Percentiles rank a stretch among this genome's conserved stretches.
These are phyloP conservation scores for Drosophila meridionalis DNA, from an alignment of 2,888 invertebrate species.

Conservation along the genomic window DNA sequence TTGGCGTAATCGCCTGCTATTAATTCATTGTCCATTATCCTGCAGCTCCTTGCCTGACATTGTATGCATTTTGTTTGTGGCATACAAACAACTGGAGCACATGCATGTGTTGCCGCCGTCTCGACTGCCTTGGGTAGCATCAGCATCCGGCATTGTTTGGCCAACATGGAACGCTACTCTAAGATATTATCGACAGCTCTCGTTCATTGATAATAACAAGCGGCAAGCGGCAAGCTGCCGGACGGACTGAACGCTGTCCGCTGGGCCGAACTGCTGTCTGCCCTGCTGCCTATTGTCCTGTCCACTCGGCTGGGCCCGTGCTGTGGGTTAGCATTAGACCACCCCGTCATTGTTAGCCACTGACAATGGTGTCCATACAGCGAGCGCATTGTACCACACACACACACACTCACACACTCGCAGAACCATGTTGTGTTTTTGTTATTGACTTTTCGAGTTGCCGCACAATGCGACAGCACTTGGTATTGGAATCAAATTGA, in stretches of 20 bases:
- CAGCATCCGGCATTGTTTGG: constrained; percentile 57
- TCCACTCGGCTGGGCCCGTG: constrained; percentile 50
- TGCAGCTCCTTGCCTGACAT: constrained; percentile 69
- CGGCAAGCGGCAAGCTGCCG: constrained; percentile 20
- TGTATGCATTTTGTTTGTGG: constrained; percentile 74
- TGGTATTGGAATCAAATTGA: constrained; percentile 70
- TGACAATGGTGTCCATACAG: constrained; percentile 70
- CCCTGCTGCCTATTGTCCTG: constrained; percentile 69
- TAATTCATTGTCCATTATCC: constrained; percentile 79
- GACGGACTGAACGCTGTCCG: constrained; percentile 17
- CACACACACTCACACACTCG: constrained; percentile 35
- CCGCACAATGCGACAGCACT: constrained; percentile 63
- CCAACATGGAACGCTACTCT: constrained; percentile 73
- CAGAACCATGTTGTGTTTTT: constrained; percentile 39
- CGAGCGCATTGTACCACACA: constrained; percentile 56
- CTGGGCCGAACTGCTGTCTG: constrained; percentile 12
- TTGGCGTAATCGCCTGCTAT: constrained; percentile 74
- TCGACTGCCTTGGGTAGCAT: constrained; percentile 22
- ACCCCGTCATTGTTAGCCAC: constrained; percentile 70
- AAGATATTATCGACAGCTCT: constrained; percentile 78
- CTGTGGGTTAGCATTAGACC: constrained; percentile 42
- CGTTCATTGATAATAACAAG: constrained; percentile 68
- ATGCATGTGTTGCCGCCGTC: constrained; percentile 46
- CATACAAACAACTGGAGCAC: constrained; percentile 49
- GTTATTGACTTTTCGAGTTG: constrained; percentile 78